These are phyloP conservation scores for Blera fallax DNA, from an alignment of 2,888 invertebrate genomes.

Conservation along the genomic window DNA sequence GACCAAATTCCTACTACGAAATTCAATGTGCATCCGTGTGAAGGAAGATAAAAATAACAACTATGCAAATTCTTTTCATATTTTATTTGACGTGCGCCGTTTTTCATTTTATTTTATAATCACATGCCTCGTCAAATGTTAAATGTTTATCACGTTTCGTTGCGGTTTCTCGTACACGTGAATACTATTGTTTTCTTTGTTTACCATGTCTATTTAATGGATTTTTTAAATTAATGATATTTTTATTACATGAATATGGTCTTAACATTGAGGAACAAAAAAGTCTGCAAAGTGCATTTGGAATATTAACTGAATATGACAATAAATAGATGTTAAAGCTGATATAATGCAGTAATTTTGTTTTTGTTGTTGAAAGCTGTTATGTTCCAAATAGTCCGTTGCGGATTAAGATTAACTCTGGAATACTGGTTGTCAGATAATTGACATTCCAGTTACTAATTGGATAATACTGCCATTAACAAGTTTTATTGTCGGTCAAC, in stretches of 20 bases:
- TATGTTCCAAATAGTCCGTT: too few relatives aligned
- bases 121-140: background rate
- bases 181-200: background rate
- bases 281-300: background rate
- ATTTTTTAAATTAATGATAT: background rate
- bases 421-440: too few relatives aligned
- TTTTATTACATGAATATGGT: background rate
- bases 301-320: background rate
- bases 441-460: too few relatives aligned
- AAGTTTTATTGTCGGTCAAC: too few relatives aligned
- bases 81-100: background rate
- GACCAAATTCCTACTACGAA: background rate
- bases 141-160: constrained; percentile 34
- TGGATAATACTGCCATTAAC: too few relatives aligned
- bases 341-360: too few relatives aligned
- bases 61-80: constrained; percentile 7
- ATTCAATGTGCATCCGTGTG: background rate
- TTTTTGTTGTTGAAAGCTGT: too few relatives aligned
- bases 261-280: background rate
- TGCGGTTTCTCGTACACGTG: constrained; percentile 32
- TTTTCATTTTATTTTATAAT: background rate
- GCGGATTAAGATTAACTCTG: too few relatives aligned
- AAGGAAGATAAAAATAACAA: constrained; percentile 8
- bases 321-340: too few relatives aligned
- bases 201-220: background rate